phyloP scores from a whole-genome alignment of 2,888 invertebrate species.

The Opisthograptis luteolata region DNA sequence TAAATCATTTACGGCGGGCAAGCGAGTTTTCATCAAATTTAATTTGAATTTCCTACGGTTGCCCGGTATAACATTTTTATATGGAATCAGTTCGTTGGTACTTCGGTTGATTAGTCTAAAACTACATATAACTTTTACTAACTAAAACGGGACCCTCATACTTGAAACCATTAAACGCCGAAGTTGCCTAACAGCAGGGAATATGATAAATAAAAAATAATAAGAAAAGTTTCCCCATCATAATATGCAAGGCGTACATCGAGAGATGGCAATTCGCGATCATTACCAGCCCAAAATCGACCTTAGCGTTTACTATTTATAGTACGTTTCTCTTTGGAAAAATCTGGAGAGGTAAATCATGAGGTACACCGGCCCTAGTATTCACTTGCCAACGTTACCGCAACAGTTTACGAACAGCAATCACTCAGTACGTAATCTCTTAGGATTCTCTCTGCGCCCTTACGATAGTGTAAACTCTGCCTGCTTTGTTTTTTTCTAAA shows the following conservation, averaged over 20 bases:
- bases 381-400: slow-evolving; percentile 67
- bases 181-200: slow-evolving; percentile 63
- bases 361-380: slow-evolving; percentile 64
- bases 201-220: slow-evolving; percentile 81
- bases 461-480: slow-evolving; percentile 56
- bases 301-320: slow-evolving; percentile 43
- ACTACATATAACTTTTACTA: slow-evolving; percentile 3
- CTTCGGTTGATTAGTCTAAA: too few relatives aligned
- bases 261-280: slow-evolving; percentile 61
- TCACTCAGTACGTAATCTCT: slow-evolving; percentile 83
- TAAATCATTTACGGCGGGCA: too few relatives aligned
- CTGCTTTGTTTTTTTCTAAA: slow-evolving; percentile 68
- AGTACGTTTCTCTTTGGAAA: slow-evolving; percentile 43
- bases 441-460: slow-evolving; percentile 70
- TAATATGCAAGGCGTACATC: slow-evolving; percentile 59
- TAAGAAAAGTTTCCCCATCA: slow-evolving; percentile 82
- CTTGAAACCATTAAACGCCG: slow-evolving; percentile 48
- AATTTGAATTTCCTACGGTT: too few relatives aligned
- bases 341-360: slow-evolving; percentile 65
- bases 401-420: slow-evolving; percentile 77
- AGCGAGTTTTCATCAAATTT: too few relatives aligned
- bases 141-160: slow-evolving; percentile 23
- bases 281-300: slow-evolving; percentile 39
- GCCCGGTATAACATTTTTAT: too few relatives aligned
- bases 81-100: too few relatives aligned